phyloP scores from a whole-genome alignment of 2,797 vertebrate genomes.

The Melanogrammus aeglefinus region DNA sequence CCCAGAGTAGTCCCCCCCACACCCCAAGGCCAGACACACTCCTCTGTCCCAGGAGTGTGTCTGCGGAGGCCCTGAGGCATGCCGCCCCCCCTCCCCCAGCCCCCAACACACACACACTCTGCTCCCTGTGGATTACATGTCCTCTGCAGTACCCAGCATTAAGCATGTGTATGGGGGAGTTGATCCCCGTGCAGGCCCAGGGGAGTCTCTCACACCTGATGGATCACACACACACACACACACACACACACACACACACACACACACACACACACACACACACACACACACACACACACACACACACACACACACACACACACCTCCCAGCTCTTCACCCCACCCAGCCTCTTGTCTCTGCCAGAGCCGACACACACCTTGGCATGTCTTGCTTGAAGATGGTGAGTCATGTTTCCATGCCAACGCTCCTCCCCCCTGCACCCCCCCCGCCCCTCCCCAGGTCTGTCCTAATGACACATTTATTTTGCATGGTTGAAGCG shows the following conservation, averaged over 20 bases:
- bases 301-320: too few relatives aligned
- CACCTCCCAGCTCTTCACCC: not conserved
- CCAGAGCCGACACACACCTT: constrained; percentile 11
- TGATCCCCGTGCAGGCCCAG: too few relatives aligned
- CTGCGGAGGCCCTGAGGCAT: constrained; percentile 37
- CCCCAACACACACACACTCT: not conserved
- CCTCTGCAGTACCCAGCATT: not conserved
- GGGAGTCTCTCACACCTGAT: not conserved
- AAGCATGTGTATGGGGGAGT: too few relatives aligned
- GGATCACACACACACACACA: too few relatives aligned
- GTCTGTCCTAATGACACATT: too few relatives aligned
- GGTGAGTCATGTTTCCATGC: not conserved
- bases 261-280: too few relatives aligned
- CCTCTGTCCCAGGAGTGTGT: constrained; percentile 30
- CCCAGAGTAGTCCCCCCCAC: too few relatives aligned
- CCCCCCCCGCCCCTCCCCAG: too few relatives aligned
- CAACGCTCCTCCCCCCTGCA: constrained; percentile 19
- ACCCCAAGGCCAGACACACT: not conserved
- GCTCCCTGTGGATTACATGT: not conserved
- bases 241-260: too few relatives aligned
- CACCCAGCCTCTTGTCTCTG: too few relatives aligned
- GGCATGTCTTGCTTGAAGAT: not conserved
- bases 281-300: too few relatives aligned
- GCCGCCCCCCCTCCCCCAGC: constrained; percentile 8
- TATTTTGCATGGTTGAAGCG: too few relatives aligned